Evolutionary conservation across 2,113 vertebrate genomes (phyloP).

Genomic region (Ptilorrhoa leucosticta): DNA sequence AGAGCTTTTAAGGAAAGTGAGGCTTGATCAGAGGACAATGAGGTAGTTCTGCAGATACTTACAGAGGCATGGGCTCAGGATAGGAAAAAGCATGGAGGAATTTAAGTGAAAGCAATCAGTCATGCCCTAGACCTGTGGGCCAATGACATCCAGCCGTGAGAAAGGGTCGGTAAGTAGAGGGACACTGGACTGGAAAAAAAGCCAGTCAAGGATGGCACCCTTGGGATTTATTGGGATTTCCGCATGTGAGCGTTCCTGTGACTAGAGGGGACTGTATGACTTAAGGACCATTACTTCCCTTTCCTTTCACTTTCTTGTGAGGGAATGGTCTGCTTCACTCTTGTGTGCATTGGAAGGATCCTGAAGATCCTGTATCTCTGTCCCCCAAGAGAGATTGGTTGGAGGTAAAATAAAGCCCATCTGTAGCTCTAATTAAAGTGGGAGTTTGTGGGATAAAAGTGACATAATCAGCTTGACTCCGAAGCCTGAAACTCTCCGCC

Average conservation of each 20-base stretch:
- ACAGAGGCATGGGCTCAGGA: background rate
- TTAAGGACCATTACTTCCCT: background rate
- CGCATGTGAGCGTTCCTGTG: background rate
- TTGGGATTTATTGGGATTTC: background rate
- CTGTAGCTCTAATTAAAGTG: background rate
- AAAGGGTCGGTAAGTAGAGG: background rate
- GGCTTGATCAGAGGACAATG: background rate
- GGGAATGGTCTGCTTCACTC: accelerated
- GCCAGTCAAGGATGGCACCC: background rate
- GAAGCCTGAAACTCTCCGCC: background rate
- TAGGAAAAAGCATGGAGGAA: background rate
- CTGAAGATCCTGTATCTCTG: background rate
- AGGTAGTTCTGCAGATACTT: background rate
- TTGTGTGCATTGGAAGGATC: background rate
- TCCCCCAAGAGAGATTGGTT: accelerated
- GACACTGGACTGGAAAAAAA: background rate
- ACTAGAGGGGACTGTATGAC: accelerated
- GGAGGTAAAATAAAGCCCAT: background rate
- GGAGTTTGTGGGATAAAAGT: background rate
- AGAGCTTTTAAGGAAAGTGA: background rate
- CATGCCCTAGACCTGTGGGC: background rate
- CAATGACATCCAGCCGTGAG: background rate
- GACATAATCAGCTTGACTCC: background rate
- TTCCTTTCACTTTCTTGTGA: background rate
- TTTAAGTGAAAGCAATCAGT: background rate